Conservation (phyloP, 1,140 invertebrate species). For the Pseudoatta argentina region DNA sequence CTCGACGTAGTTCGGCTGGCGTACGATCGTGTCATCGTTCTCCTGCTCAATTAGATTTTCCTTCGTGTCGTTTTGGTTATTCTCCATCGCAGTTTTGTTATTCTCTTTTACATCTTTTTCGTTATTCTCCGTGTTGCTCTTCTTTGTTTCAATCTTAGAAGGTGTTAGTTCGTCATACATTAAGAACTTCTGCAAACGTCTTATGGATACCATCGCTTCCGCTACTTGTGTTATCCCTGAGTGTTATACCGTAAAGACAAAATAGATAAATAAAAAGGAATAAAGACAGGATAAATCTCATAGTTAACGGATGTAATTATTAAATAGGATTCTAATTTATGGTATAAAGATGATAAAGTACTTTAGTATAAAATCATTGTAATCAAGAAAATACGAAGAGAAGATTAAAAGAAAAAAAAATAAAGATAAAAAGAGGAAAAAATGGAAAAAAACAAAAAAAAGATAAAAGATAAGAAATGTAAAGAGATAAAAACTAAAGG, state of each 20-base stretch:
- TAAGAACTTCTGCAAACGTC: conserved; percentile 90
- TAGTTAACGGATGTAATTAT: neutral
- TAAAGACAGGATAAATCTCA: neutral
- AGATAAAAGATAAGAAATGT: neutral
- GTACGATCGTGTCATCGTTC: neutral
- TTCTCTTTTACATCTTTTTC: conserved; percentile 63
- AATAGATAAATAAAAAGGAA: neutral
- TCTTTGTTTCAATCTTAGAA: conserved; percentile 11
- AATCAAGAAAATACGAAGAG: neutral
- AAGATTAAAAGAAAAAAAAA: neutral
- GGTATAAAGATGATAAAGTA: neutral
- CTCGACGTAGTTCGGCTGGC: neutral
- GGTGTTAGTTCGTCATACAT: conserved; percentile 86
- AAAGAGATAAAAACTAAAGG: neutral
- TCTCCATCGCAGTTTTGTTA: conserved; percentile 21
- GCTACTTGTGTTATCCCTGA: conserved; percentile 86
- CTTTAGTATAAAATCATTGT: neutral
- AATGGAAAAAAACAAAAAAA: neutral
- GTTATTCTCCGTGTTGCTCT: conserved; percentile 63
- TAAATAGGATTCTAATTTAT: too few relatives aligned
- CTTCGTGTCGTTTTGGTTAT: conserved; percentile 5
- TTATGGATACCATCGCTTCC: conserved; percentile 89
- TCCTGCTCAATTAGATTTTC: conserved; percentile 17
- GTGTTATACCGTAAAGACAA: neutral
- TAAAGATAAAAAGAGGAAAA: too few relatives aligned